Evolutionary conservation across 2,797 vertebrate species (phyloP).

Genomic region (Fistularia commersonii): DNA sequence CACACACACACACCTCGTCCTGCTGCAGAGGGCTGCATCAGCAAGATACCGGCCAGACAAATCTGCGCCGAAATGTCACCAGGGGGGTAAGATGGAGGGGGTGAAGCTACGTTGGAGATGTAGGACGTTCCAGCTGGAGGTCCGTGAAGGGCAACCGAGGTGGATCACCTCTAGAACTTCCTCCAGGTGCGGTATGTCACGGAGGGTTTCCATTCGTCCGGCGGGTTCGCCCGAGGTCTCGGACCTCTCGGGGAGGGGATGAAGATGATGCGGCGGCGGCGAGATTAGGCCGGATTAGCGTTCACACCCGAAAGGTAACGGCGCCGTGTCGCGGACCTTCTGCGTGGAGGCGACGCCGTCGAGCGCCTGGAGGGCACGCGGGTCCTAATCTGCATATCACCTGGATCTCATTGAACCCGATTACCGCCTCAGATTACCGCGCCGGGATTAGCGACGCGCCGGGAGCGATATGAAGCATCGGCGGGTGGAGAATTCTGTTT

Average conservation of each 20-base stretch:
- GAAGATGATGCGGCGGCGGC: too few species aligned
- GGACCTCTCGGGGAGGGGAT: too few species aligned
- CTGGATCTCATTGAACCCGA: constrained; percentile 48
- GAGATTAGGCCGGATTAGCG: too few species aligned
- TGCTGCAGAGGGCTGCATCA: constrained; percentile 66
- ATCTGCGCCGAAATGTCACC: constrained; percentile 40
- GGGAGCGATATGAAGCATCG: too few species aligned
- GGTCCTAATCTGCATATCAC: constrained; percentile 52
- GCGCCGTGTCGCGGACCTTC: constrained; percentile 12
- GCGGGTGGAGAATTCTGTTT: too few species aligned
- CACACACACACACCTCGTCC: constrained; percentile 16
- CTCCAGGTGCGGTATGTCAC: background rate
- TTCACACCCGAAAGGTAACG: too few species aligned
- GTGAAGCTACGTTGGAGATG: too few species aligned
- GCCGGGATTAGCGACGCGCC: constrained; percentile 43
- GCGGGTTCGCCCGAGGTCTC: too few species aligned
- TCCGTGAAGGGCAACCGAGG: too few species aligned
- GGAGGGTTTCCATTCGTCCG: background rate
- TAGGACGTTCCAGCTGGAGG: too few species aligned
- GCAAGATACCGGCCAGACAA: constrained; percentile 54
- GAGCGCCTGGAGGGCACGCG: constrained; percentile 1
- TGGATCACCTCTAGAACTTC: too few species aligned
- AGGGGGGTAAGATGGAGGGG: too few species aligned
- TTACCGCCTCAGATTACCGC: constrained; percentile 60
- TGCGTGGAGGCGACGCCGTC: constrained; percentile 26